Conservation (phyloP, 2,797 vertebrate species). For the Acanthurus lineatus region DNA sequence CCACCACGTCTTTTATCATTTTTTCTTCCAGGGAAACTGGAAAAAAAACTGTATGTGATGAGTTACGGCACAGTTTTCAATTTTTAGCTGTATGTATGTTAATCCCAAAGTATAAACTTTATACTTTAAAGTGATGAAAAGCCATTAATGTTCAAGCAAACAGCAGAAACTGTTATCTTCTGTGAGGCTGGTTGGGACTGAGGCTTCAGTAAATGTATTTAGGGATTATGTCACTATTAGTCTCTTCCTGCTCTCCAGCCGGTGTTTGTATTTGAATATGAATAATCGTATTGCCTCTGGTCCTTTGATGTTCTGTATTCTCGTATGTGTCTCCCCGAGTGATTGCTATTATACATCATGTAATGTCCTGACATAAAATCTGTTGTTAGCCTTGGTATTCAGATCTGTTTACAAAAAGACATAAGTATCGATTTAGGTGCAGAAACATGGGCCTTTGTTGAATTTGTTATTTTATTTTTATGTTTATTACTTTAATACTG, state of each 20-base stretch:
- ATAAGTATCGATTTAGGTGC: neutral
- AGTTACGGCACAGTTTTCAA: neutral
- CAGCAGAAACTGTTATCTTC: neutral
- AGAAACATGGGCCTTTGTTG: constrained; percentile 10
- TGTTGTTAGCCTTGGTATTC: constrained; percentile 1
- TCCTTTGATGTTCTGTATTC: constrained; percentile 23
- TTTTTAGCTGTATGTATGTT: neutral
- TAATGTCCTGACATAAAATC: neutral
- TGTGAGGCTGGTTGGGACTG: neutral
- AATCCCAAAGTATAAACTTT: neutral
- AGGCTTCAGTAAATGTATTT: neutral
- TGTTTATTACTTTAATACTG: no score
- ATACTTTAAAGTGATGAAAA: neutral
- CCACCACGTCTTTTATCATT: neutral
- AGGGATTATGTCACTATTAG: constrained; percentile 3
- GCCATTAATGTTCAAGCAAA: neutral
- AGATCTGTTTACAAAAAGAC: constrained; percentile 5
- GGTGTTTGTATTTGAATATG: constrained; percentile 20
- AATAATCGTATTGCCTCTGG: constrained; percentile 10
- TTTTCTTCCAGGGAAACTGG: neutral
- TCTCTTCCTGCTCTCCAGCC: constrained; percentile 2
- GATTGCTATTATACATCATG: constrained; percentile 4
- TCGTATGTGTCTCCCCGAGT: neutral
- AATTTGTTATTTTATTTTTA: neutral
- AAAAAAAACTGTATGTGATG: neutral